Evolutionary conservation across 2,888 invertebrate genomes (phyloP).

Genomic region (Bellardia pandia): DNA sequence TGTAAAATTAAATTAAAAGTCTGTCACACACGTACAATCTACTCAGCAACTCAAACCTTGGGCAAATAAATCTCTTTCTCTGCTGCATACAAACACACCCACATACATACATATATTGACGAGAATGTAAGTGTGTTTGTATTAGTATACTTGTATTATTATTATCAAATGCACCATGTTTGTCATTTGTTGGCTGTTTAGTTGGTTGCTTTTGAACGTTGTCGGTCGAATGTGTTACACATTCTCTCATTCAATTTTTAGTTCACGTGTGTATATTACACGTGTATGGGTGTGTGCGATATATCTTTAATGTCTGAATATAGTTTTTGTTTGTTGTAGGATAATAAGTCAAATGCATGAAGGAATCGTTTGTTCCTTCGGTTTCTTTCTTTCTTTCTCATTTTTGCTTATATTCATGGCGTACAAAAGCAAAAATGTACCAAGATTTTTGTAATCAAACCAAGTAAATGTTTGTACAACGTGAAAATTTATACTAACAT

Average conservation of each 20-base stretch:
- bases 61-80: conserved; percentile 46
- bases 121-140: background rate
- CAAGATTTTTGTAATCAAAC: conserved; percentile 64
- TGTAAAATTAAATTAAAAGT: conserved; percentile 73
- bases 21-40: conserved; percentile 70
- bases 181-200: conserved; percentile 61
- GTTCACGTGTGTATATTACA: background rate
- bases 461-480: conserved; percentile 57
- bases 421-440: conserved; percentile 36
- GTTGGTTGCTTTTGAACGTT: conserved; percentile 38
- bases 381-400: conserved; percentile 2
- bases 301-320: conserved; percentile 45
- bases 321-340: conserved; percentile 51
- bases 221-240: conserved; percentile 44
- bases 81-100: background rate
- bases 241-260: background rate
- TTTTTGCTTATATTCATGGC: background rate
- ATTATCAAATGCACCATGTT: conserved; percentile 65
- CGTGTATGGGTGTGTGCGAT: conserved; percentile 8
- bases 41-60: conserved; percentile 52
- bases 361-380: conserved; percentile 4
- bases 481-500: conserved; percentile 51
- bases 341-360: conserved; percentile 64
- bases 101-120: conserved; percentile 4
- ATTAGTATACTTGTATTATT: conserved; percentile 42